phyloP scores from a whole-genome alignment of 2,113 vertebrate genomes.

The Galeopterus variegatus region DNA sequence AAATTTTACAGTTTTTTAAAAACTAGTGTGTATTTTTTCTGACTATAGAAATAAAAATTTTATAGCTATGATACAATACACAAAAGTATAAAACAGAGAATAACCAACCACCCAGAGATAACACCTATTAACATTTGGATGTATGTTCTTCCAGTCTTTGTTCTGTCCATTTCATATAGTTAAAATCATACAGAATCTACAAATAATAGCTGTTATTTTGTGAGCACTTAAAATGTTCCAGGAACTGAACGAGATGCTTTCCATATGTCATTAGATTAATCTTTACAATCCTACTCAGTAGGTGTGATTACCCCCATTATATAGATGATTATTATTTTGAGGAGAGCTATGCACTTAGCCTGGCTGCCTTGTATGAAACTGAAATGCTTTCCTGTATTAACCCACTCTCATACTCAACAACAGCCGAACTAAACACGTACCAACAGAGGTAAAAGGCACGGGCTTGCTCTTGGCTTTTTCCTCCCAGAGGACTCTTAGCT shows the following conservation, averaged over 20 bases:
- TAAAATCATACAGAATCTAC: not conserved
- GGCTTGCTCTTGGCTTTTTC: not conserved
- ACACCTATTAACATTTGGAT: not conserved
- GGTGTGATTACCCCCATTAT: slow-evolving; percentile 2
- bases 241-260: not conserved
- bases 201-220: not conserved
- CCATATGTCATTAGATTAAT: not conserved
- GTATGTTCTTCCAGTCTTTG: not conserved
- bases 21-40: not conserved
- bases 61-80: not conserved
- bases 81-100: slow-evolving; percentile 21
- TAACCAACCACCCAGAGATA: not conserved
- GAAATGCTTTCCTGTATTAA: not conserved
- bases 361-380: not conserved
- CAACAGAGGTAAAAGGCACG: not conserved
- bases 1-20: not conserved
- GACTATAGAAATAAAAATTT: slow-evolving; percentile 4
- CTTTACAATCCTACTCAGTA: not conserved
- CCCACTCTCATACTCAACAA: not conserved
- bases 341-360: not conserved
- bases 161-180: not conserved
- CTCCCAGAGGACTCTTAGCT: not conserved
- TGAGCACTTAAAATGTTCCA: not conserved
- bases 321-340: not conserved
- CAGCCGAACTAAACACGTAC: not conserved